Percentiles rank a stretch among this genome's conserved stretches.
Evolutionary conservation across 2,113 vertebrate species (phyloP).

Genomic region (Rhinopomastus cyanomelas): DNA sequence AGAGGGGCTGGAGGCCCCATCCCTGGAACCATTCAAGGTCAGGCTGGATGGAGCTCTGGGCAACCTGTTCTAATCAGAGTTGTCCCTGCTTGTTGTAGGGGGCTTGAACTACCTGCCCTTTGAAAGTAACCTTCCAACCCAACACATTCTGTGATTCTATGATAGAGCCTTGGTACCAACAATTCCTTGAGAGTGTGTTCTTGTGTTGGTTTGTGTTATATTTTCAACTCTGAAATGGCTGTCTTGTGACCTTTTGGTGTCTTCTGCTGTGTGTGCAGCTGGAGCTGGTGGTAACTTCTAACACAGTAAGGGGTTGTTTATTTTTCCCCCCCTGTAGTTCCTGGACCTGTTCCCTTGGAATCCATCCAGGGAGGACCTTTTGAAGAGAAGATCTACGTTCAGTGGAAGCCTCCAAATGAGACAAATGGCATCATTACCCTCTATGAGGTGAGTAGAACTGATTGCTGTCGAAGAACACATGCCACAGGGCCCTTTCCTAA

Average conservation of each 20-base stretch:
- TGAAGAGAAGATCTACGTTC: constrained; percentile 97
- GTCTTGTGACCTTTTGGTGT: neutral
- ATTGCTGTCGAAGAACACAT: constrained; percentile 6
- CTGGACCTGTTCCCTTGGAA: constrained; percentile 89
- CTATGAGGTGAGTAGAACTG: constrained; percentile 86
- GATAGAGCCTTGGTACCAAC: neutral
- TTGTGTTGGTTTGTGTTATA: neutral
- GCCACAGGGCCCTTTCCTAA: neutral
- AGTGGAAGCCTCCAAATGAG: constrained; percentile 97
- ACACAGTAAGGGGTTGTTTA: neutral
- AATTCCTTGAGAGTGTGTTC: neutral
- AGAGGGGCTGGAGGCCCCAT: no score
- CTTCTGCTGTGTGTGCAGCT: neutral
- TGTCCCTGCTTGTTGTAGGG: no score
- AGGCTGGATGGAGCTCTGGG: no score
- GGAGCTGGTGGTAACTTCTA: neutral
- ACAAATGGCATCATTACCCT: constrained; percentile 97
- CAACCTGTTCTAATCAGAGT: no score
- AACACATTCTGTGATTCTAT: no score
- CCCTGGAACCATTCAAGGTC: no score
- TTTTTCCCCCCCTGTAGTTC: constrained; percentile 76
- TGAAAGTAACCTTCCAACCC: no score
- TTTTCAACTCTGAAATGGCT: neutral
- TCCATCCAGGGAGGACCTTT: constrained; percentile 95
- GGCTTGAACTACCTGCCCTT: no score